phyloP scores from a whole-genome alignment of 2,113 vertebrate genomes.

The Antechinus stuartii region DNA sequence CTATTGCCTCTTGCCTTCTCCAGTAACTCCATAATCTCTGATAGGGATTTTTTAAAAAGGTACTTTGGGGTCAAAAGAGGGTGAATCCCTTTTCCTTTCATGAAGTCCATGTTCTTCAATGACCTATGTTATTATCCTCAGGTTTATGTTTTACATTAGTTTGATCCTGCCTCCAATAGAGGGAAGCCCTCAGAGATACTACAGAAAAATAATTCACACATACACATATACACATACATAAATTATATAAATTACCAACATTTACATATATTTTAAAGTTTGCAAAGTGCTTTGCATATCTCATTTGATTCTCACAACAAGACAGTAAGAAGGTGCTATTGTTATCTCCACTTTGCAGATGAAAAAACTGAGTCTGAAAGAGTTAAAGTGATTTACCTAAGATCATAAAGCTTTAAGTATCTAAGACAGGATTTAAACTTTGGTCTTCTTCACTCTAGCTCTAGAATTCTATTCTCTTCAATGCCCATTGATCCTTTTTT shows the following conservation, averaged over 20 bases:
- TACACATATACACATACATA: no score
- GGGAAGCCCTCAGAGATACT: background rate
- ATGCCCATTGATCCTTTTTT: background rate
- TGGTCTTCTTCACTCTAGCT: background rate
- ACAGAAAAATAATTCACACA: background rate
- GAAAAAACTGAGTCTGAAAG: background rate
- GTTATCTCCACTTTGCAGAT: background rate
- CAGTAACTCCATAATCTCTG: background rate
- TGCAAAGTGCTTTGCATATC: background rate
- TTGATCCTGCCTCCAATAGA: background rate
- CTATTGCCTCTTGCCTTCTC: background rate
- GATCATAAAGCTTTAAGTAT: background rate
- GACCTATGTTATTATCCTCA: background rate
- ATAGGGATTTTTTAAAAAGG: background rate
- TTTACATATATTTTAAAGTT: background rate
- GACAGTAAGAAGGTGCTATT: background rate
- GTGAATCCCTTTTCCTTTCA: background rate
- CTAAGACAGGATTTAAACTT: background rate
- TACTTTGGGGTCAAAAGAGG: background rate
- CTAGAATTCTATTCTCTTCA: background rate
- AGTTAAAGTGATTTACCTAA: background rate
- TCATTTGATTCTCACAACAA: background rate
- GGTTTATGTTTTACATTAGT: background rate
- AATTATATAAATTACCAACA: background rate
- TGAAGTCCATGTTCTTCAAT: no score